A percentile compares a stretch with the other conserved stretches of the same genome.
phyloP scores from a whole-genome alignment of 64 coral and sea anemone species.

The Montipora cactus region DNA sequence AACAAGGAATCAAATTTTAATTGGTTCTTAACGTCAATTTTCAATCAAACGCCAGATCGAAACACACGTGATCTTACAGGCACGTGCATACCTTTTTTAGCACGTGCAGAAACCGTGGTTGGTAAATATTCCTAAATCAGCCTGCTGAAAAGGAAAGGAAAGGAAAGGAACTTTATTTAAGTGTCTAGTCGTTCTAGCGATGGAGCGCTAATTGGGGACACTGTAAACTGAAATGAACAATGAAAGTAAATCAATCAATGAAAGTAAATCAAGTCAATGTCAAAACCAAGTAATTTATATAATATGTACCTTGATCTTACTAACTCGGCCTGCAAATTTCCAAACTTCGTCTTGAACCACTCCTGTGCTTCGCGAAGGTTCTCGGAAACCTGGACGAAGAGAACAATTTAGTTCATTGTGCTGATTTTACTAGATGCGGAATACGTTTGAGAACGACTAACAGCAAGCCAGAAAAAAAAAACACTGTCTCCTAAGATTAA shows the following conservation, averaged over 20 bases:
- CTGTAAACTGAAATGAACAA: too few relatives aligned
- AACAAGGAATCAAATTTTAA: neutral
- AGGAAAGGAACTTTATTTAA: too few relatives aligned
- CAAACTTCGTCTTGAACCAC: constrained; percentile 95
- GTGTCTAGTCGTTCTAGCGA: too few relatives aligned
- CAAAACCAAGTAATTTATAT: neutral
- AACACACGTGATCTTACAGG: neutral
- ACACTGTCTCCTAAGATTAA: too few relatives aligned
- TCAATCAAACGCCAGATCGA: neutral
- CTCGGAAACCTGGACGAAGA: constrained; percentile 63
- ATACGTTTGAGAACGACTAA: neutral
- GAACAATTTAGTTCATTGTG: neutral
- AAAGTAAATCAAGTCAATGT: too few relatives aligned
- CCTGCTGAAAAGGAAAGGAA: too few relatives aligned
- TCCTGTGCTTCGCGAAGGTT: constrained; percentile 92
- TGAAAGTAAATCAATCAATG: too few relatives aligned
- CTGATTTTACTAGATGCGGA: neutral
- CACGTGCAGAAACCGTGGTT: neutral
- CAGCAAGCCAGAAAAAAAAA: too few relatives aligned
- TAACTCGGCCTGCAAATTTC: constrained; percentile 90
- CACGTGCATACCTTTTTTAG: neutral
- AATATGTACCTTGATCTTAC: constrained; percentile 79
- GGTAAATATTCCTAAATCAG: too few relatives aligned
- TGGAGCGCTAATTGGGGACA: too few relatives aligned
- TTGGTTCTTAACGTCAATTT: neutral